Conservation (phyloP, 53 echinoderm and acorn worm genomes). For the Holothuria leucospilota region DNA sequence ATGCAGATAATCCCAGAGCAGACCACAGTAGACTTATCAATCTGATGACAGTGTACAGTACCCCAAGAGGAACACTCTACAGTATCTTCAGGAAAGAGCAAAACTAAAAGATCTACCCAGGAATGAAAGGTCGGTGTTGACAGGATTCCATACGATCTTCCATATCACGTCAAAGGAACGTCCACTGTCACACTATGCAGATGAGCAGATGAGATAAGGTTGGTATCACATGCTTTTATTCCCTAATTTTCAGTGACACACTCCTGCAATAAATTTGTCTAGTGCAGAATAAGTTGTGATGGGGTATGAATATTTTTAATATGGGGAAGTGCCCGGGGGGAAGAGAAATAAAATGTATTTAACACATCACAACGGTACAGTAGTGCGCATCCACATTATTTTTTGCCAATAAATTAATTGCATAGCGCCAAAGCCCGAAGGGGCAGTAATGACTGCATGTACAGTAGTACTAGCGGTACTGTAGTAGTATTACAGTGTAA, state of each 20-base stretch:
- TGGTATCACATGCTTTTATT: background rate
- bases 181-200: constrained; percentile 27
- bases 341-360: too few relatives aligned
- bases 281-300: too few relatives aligned
- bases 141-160: constrained; percentile 18
- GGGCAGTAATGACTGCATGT: background rate
- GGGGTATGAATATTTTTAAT: too few relatives aligned
- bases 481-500: too few relatives aligned
- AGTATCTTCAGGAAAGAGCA: background rate
- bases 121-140: background rate
- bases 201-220: constrained; percentile 26
- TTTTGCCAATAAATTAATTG: too few relatives aligned
- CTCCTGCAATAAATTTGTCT: too few relatives aligned
- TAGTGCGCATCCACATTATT: too few relatives aligned
- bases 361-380: too few relatives aligned
- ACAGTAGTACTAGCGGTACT: background rate
- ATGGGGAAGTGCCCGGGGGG: too few relatives aligned
- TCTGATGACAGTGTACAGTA: background rate
- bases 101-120: background rate
- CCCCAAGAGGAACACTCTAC: background rate
- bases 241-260: too few relatives aligned
- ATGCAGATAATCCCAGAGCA: background rate
- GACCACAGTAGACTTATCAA: background rate
- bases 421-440: too few relatives aligned
- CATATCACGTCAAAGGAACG: background rate